These are phyloP conservation scores for Sciurus niger DNA, from an alignment of 2,113 vertebrate species.

Conservation along the genomic window DNA sequence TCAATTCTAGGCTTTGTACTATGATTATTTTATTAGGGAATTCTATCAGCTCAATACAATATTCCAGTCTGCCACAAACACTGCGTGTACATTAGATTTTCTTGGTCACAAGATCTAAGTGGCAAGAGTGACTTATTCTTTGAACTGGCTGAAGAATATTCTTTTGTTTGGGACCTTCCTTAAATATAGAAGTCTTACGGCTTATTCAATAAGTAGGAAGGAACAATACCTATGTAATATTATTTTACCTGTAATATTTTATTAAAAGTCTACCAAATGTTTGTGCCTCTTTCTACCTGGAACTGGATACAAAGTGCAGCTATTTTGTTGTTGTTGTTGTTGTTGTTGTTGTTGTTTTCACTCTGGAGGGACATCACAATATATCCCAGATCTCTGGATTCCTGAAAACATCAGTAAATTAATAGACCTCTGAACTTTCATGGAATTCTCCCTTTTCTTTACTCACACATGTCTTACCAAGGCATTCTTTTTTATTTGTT, in stretches of 20 bases:
- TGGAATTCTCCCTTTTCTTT: neutral
- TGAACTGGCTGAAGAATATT: neutral
- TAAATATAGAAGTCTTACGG: neutral
- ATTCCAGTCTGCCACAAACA: neutral
- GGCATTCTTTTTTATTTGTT: neutral
- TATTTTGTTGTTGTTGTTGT: neutral
- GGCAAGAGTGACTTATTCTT: neutral
- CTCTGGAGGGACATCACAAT: neutral
- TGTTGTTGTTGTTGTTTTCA: neutral
- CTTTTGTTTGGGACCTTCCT: neutral
- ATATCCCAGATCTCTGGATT: neutral
- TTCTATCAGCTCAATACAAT: neutral
- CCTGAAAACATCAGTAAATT: neutral
- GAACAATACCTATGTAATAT: neutral
- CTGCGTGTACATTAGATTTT: neutral
- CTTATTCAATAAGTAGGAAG: constrained; percentile 1
- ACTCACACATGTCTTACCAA: neutral
- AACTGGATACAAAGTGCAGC: neutral
- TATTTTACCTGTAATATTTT: neutral
- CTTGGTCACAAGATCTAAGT: neutral
- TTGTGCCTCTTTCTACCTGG: neutral
- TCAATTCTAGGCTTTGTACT: neutral
- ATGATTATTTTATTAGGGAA: neutral
- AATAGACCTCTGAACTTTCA: neutral
- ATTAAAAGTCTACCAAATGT: neutral